Conservation (phyloP, 2,797 vertebrate species). For the Limnodromus scolopaceus region DNA sequence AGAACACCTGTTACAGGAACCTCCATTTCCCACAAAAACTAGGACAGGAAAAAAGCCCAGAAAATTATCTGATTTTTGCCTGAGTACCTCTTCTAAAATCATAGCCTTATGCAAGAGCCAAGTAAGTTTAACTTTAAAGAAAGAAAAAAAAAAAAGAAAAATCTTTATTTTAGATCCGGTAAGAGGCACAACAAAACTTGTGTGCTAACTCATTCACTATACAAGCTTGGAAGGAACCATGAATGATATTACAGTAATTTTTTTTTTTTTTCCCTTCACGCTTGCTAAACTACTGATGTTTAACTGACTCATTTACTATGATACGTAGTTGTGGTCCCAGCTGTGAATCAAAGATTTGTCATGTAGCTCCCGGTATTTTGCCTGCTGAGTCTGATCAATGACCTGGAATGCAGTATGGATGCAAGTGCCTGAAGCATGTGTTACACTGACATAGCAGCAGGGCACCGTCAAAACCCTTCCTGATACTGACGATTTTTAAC, state of each 20-base stretch:
- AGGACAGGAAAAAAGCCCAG: neutral
- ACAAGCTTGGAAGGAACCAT: slow-evolving; percentile 78
- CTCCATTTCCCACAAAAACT: neutral
- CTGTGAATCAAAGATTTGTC: slow-evolving; percentile 85
- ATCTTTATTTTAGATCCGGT: neutral
- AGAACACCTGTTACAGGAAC: neutral
- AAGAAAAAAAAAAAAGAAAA: neutral
- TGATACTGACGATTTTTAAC: slow-evolving; percentile 85
- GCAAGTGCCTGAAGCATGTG: slow-evolving; percentile 87
- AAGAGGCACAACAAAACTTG: neutral
- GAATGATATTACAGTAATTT: slow-evolving; percentile 85
- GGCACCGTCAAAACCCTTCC: slow-evolving; percentile 86
- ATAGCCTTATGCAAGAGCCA: neutral
- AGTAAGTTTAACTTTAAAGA: neutral
- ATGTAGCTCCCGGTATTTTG: slow-evolving; percentile 80
- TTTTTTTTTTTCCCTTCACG: slow-evolving; percentile 45
- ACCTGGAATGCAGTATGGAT: slow-evolving; percentile 88
- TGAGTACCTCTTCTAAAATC: neutral
- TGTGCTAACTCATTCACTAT: neutral
- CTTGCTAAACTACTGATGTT: slow-evolving; percentile 86
- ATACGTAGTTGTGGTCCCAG: slow-evolving; percentile 87
- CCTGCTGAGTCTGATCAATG: slow-evolving; percentile 86
- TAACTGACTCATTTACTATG: slow-evolving; percentile 89
- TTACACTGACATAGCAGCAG: slow-evolving; percentile 88
- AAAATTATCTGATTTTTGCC: neutral